Evolutionary conservation across 2,888 invertebrate species (phyloP).

Genomic region (Andrena chrysosceles): DNA sequence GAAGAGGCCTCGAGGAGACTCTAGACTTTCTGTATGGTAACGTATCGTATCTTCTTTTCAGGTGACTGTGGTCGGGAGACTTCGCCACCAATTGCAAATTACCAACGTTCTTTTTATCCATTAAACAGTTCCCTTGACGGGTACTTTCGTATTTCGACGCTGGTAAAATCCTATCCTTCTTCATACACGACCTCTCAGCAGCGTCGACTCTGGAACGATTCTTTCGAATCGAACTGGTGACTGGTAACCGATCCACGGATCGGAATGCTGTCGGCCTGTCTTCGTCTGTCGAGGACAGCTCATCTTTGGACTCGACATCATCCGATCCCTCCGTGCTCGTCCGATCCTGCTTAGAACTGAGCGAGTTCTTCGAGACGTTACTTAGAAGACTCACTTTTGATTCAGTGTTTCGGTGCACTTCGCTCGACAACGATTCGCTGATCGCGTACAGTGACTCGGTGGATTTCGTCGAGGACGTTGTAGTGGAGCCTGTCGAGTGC

Average conservation of each 20-base stretch:
- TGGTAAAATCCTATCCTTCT: constrained; percentile 19
- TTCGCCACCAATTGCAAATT: neutral
- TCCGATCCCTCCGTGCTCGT: constrained; percentile 47
- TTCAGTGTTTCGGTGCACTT: constrained; percentile 24
- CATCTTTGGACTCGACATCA: constrained; percentile 59
- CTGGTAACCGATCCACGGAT: constrained; percentile 52
- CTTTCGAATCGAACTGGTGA: constrained; percentile 72
- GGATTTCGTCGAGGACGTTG: constrained; percentile 79
- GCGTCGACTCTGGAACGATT: constrained; percentile 69
- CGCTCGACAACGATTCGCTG: constrained; percentile 71
- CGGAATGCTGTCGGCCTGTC: constrained; percentile 48
- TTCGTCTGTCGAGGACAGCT: constrained; percentile 67
- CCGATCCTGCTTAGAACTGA: constrained; percentile 18
- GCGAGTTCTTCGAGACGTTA: neutral
- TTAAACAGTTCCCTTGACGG: constrained; percentile 10
- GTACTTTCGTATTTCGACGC: constrained; percentile 15
- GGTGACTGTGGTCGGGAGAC: neutral
- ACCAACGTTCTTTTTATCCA: neutral
- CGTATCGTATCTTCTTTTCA: constrained; percentile 75
- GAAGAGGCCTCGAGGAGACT: constrained; percentile 69
- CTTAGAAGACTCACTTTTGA: neutral
- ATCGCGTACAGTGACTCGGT: constrained; percentile 80
- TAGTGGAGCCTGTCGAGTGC: constrained; percentile 80
- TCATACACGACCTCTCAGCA: constrained; percentile 33
- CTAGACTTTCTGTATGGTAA: constrained; percentile 73